Base-by-base conservation (phyloP, 2,888 invertebrate species). In the Rhaphigaster nebulosa region DNA sequence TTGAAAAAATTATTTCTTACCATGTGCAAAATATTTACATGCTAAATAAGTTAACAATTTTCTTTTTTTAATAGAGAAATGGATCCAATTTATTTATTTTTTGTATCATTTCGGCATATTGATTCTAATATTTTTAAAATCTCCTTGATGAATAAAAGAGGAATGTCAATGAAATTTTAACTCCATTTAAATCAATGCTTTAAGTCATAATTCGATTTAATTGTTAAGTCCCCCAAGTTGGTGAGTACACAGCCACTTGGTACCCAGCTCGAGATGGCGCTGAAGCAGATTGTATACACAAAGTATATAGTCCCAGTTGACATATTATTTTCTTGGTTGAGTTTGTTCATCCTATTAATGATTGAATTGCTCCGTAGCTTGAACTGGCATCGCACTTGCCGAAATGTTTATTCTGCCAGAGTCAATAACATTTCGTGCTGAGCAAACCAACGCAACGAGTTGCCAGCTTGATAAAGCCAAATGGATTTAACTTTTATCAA, bases 281-380 rank as follows among this genome's bases (percentile, higher is more conserved):
- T 38, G 38, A 4, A 76, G 70, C 20, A 34, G 38, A 76, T 38
- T 76, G 10, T 38, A 38, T 23, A 76, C 70, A 76, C 70, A 76
- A 76, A 34, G 34, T 23, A 10, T 38, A 76, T 18, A 38, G 70
- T 38, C 70, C 38, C 5, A 38, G 70, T 76, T 38, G 70, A 76
- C 70, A 76, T 76, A 76, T 76, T 76, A 76, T 76, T 76, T 76
- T 76, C 70, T 76, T 76, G 70, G 34, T 38, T 76, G 20, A 76
- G 70, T 76, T 76, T 76, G 70, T 76, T 76, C 70, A 76, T 76
- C 70, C 70, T 76, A 76, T 76, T 76, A 76, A 76, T 76, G 70
- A 76, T 76, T 76, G 70, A 76, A 76, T 76, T 38, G 70, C 23
- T 20, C 70, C 70, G 70, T 76, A 76, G 70, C 20, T 26, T 38